phyloP scores from a whole-genome alignment of 2,797 vertebrate genomes.

The Toxotes lorentzi region DNA sequence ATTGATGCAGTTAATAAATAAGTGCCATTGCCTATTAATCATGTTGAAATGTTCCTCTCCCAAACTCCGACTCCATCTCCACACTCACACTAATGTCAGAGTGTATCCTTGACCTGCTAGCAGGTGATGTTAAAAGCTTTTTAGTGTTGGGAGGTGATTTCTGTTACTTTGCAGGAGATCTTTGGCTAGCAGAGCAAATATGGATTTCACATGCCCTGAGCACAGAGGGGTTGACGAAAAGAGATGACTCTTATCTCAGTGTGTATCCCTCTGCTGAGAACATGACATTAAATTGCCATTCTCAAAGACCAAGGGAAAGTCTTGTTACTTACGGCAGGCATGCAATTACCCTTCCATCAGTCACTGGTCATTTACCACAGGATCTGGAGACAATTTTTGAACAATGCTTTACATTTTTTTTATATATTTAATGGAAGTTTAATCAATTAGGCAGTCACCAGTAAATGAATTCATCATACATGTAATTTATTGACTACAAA shows the following conservation, averaged over 20 bases:
- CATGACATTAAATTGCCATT: slow-evolving; percentile 67
- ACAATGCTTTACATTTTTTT: not conserved
- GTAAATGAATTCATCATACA: too few species aligned
- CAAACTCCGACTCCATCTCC: slow-evolving; percentile 6
- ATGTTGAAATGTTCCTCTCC: slow-evolving; percentile 43
- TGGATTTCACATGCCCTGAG: slow-evolving; percentile 57
- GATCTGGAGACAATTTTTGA: not conserved
- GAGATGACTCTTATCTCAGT: slow-evolving; percentile 65
- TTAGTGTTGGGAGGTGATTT: slow-evolving; percentile 63
- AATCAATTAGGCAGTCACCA: too few species aligned
- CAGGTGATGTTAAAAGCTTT: slow-evolving; percentile 66
- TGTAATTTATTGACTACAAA: too few species aligned
- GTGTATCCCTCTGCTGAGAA: slow-evolving; percentile 59
- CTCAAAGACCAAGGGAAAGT: slow-evolving; percentile 21
- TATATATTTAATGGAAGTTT: too few species aligned
- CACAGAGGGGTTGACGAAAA: slow-evolving; percentile 35
- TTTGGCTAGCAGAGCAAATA: slow-evolving; percentile 53
- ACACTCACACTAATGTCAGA: slow-evolving; percentile 23
- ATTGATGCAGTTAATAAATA: slow-evolving; percentile 69
- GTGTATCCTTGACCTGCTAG: slow-evolving; percentile 32
- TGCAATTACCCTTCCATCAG: slow-evolving; percentile 27
- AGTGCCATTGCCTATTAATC: slow-evolving; percentile 58
- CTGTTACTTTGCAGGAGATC: slow-evolving; percentile 55
- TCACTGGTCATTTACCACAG: slow-evolving; percentile 21
- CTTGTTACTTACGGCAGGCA: slow-evolving; percentile 20